Conservation (phyloP, 1,140 invertebrate genomes). For the Caerostris darwini region DNA sequence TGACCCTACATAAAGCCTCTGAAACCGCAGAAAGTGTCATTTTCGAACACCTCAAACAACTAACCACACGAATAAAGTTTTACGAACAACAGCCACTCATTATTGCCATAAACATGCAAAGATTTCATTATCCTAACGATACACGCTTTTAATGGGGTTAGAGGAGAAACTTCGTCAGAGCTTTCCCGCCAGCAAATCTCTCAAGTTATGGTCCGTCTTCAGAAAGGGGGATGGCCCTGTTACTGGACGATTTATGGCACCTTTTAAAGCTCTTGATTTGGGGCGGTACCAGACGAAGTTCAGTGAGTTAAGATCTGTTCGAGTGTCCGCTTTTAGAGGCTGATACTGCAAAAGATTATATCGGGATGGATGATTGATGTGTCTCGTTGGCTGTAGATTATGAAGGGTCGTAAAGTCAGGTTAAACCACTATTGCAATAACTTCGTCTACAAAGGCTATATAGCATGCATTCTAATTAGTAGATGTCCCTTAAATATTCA, state of each 20-base stretch:
- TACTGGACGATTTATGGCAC: neutral
- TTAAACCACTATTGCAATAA: neutral
- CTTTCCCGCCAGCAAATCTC: neutral
- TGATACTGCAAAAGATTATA: neutral
- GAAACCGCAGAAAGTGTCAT: no score
- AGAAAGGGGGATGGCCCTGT: neutral
- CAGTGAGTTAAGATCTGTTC: neutral
- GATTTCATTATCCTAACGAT: neutral
- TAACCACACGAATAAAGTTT: neutral
- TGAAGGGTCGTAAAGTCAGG: neutral
- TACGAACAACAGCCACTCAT: neutral
- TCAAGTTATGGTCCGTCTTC: neutral
- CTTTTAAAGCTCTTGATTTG: neutral
- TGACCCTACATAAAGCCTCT: no score
- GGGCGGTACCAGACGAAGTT: no score
- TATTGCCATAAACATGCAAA: neutral
- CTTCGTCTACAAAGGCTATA: neutral
- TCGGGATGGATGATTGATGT: neutral
- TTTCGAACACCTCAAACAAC: no score
- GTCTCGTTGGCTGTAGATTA: neutral
- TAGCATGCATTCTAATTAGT: neutral
- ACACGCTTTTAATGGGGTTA: neutral
- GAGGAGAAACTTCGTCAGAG: no score
- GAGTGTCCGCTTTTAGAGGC: neutral
- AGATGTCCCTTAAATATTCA: neutral